These are phyloP conservation scores for Melanostigma gelatinosum DNA, from an alignment of 2,113 vertebrate species.

Conservation along the genomic window DNA sequence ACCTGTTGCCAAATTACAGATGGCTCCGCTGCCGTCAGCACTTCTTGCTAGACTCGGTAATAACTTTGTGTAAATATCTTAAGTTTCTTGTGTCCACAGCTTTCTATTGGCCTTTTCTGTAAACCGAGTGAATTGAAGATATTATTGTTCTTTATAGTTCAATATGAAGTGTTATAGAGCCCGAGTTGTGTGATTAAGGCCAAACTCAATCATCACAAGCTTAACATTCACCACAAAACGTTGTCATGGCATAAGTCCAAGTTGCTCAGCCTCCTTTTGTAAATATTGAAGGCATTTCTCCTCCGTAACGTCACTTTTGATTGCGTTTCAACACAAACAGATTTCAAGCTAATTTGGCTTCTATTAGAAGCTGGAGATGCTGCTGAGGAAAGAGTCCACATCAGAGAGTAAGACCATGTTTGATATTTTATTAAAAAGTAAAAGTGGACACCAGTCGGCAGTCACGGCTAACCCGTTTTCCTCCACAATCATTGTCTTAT, in stretches of 20 bases:
- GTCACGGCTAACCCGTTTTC: constrained; percentile 21
- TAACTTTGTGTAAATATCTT: neutral
- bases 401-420: constrained; percentile 45
- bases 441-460: constrained; percentile 56
- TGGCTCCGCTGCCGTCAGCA: constrained; percentile 59
- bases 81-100: neutral
- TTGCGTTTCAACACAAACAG: neutral
- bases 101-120: neutral
- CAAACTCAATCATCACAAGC: neutral
- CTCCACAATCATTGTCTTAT: constrained; percentile 37
- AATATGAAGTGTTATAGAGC: neutral
- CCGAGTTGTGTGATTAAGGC: neutral
- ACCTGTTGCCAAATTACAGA: constrained; percentile 73
- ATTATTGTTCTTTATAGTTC: neutral
- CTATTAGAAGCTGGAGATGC: constrained; percentile 1
- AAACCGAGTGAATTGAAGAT: neutral
- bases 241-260: constrained; percentile 12
- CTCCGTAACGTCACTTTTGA: neutral
- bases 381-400: constrained; percentile 42
- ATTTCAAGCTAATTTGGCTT: neutral
- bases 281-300: constrained; percentile 8
- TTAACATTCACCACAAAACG: constrained; percentile 13
- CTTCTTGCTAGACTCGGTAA: constrained; percentile 28
- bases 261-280: neutral
- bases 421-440: constrained; percentile 80